Percentiles rank a stretch among this genome's conserved stretches.
Conservation (phyloP, 2,797 vertebrate genomes). For the Syngnathus acus region DNA sequence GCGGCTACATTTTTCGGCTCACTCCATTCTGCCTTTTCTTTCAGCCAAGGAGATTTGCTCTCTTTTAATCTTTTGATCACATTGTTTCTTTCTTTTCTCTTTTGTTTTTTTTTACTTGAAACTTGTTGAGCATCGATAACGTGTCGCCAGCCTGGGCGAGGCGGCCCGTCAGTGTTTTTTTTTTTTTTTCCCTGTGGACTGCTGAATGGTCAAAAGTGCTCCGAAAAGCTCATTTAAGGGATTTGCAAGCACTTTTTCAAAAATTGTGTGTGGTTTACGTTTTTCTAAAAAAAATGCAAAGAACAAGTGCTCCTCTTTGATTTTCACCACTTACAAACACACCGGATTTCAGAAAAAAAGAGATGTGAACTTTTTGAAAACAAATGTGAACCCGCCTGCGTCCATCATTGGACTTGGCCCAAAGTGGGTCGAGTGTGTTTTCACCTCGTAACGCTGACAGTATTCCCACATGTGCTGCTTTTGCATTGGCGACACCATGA, state of each 20-base stretch:
- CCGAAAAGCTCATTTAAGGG: not conserved
- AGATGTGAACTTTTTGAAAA: conserved; percentile 68
- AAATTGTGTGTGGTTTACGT: not conserved
- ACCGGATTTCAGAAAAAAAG: conserved; percentile 40
- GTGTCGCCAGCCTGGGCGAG: not conserved
- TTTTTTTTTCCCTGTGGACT: not conserved
- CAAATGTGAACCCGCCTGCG: conserved; percentile 75
- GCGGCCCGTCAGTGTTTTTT: not conserved
- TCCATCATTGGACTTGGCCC: conserved; percentile 77
- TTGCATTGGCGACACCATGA: not conserved
- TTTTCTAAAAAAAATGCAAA: conserved; percentile 62
- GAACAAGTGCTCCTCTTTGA: not conserved
- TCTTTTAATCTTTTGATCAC: conserved; percentile 70
- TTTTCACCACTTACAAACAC: not conserved
- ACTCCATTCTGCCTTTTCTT: conserved; percentile 70
- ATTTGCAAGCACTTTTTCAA: not conserved
- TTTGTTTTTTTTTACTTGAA: conserved; percentile 60
- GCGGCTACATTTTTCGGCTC: conserved; percentile 66
- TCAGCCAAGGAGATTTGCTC: conserved; percentile 77
- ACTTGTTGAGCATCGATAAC: conserved; percentile 17
- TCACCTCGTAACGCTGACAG: conserved; percentile 33
- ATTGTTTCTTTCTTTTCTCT: conserved; percentile 52
- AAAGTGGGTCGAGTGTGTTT: conserved; percentile 62
- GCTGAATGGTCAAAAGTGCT: conserved; percentile 3
- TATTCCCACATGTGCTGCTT: conserved; percentile 7